Evolutionary conservation across 2,888 invertebrate species (phyloP).

Genomic region (Chymomyza procnemis): DNA sequence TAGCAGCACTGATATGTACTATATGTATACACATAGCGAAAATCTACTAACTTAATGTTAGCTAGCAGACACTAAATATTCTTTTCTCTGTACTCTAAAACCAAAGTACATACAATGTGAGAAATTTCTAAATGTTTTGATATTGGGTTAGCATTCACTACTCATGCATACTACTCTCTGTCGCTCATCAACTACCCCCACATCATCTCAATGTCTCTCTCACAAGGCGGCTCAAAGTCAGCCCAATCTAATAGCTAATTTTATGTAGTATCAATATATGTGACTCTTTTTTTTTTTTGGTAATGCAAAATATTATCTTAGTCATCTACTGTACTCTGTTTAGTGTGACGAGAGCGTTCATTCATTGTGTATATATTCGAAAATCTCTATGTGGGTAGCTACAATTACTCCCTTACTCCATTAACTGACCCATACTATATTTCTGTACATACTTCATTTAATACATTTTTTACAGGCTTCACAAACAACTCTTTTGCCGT

Average conservation of each 20-base stretch:
- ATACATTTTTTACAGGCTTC: not conserved
- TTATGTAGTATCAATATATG: not conserved
- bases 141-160: slow-evolving; percentile 8
- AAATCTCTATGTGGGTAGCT: not conserved
- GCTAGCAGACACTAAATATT: not conserved
- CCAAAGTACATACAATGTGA: not conserved
- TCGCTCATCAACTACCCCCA: not conserved
- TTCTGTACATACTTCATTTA: not conserved
- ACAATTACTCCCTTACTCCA: not conserved
- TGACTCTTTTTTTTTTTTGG: not conserved
- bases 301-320: not conserved
- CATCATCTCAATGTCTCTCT: no score
- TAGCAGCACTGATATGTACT: slow-evolving; percentile 10
- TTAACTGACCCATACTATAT: not conserved
- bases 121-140: slow-evolving; percentile 2
- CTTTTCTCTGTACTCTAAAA: slow-evolving; percentile 24
- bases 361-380: not conserved
- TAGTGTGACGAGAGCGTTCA: not conserved
- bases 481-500: not conserved
- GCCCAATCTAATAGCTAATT: not conserved
- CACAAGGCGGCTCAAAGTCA: not conserved
- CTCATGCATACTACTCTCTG: slow-evolving; percentile 1
- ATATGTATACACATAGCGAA: slow-evolving; percentile 17
- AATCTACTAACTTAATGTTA: slow-evolving; percentile 10
- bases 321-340: not conserved